Percentiles rank a stretch among this genome's conserved stretches.
phyloP scores from a whole-genome alignment of 2,888 invertebrate genomes.

The Lamellibrachia satsuma region DNA sequence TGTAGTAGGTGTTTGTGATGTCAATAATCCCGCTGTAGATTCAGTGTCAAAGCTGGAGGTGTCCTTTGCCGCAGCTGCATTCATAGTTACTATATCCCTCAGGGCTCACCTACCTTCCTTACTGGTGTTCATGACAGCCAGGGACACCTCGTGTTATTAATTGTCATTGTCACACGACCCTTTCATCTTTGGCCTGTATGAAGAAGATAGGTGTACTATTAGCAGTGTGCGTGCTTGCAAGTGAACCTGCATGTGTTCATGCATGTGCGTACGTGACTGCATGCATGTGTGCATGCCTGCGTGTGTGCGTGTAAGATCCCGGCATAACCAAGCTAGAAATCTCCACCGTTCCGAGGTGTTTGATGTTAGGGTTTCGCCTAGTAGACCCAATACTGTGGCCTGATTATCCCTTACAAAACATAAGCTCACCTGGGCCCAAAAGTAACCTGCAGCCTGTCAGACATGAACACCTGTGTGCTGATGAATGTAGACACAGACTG shows the following conservation, averaged over 20 bases:
- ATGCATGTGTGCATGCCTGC: not conserved
- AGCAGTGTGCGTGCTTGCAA: not conserved
- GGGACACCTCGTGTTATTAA: not conserved
- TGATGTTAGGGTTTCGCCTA: not conserved
- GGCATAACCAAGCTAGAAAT: not conserved
- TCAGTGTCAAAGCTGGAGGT: not conserved
- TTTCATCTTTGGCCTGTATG: not conserved
- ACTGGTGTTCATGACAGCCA: not conserved
- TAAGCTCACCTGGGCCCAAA: not conserved
- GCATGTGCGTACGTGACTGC: not conserved
- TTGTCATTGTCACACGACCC: not conserved
- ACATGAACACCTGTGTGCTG: not conserved
- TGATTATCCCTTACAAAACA: not conserved
- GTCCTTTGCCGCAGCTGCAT: not conserved
- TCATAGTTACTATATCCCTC: not conserved
- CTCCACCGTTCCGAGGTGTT: not conserved
- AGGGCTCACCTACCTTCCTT: not conserved
- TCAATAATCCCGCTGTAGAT: not conserved
- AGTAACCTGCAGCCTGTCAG: not conserved
- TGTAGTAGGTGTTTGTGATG: not conserved
- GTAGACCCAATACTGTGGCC: not conserved
- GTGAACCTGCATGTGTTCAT: not conserved
- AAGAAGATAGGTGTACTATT: not conserved
- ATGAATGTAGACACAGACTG: not conserved
- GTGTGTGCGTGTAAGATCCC: not conserved